A percentile compares a stretch with the other conserved stretches of the same genome.
phyloP scores from a whole-genome alignment of 2,888 invertebrate genomes.

The Phytoseiulus persimilis region DNA sequence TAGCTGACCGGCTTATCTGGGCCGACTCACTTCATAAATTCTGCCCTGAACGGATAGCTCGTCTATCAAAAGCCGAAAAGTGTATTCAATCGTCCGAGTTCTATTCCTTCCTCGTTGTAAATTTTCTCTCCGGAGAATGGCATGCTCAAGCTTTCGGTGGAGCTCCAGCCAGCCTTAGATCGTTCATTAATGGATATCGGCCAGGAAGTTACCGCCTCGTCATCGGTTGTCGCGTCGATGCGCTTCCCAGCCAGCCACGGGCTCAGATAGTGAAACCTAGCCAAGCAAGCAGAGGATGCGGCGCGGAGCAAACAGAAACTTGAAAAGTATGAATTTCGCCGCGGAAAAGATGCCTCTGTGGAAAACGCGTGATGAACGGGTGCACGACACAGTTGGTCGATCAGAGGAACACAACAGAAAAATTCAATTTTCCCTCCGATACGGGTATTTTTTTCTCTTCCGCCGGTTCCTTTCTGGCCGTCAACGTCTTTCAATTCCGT shows the following conservation, averaged over 20 bases:
- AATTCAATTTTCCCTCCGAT: neutral
- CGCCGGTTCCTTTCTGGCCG: neutral
- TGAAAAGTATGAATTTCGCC: neutral
- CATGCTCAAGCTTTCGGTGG: neutral
- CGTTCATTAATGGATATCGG: neutral
- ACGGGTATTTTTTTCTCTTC: neutral
- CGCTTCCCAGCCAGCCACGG: neutral
- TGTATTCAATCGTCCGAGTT: neutral
- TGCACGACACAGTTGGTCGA: neutral
- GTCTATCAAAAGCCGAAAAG: neutral
- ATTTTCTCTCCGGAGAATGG: neutral
- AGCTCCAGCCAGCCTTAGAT: neutral
- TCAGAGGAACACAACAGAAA: neutral
- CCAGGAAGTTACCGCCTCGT: neutral
- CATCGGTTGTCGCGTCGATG: neutral
- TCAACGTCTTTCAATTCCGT: neutral
- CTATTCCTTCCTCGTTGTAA: neutral
- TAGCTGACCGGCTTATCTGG: neutral
- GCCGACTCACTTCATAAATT: neutral
- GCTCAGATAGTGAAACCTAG: neutral
- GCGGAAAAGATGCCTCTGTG: neutral
- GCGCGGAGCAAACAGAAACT: neutral
- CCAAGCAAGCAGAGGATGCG: neutral
- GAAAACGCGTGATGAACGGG: too few relatives aligned
- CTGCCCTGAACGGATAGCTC: neutral